phyloP scores from a whole-genome alignment of 2,888 invertebrate species.

The Mongoloraphidia duomilia region DNA sequence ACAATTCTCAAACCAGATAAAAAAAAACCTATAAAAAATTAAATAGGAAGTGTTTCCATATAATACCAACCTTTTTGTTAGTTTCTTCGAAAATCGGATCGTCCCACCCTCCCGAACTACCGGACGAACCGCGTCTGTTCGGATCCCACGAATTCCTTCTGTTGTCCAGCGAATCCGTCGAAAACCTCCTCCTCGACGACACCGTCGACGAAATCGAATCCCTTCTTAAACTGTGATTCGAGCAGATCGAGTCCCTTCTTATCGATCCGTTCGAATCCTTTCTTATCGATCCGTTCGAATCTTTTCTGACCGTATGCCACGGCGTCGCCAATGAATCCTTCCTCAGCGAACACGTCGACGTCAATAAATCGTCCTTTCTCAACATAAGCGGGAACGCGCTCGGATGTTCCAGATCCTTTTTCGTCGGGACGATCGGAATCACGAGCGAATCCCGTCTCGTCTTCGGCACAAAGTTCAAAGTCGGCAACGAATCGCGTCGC shows the following conservation, averaged over 20 bases:
- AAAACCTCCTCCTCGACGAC: constrained; percentile 34
- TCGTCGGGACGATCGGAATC: constrained; percentile 38
- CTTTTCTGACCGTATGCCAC: not conserved
- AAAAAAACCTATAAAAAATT: too few relatives aligned
- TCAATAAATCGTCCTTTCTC: constrained; percentile 35
- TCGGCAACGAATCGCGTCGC: constrained; percentile 32
- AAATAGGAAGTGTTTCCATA: not conserved
- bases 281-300: not conserved
- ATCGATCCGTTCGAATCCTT: constrained; percentile 20
- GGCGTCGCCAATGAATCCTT: constrained; percentile 16
- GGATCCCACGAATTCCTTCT: constrained; percentile 57
- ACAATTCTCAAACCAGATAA: too few relatives aligned
- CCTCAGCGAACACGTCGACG: constrained; percentile 22
- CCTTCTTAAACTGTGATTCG: constrained; percentile 20
- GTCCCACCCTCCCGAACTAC: constrained; percentile 41
- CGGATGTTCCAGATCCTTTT: constrained; percentile 49
- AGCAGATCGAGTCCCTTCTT: constrained; percentile 22
- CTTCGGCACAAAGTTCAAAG: constrained; percentile 23
- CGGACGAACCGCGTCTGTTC: constrained; percentile 46
- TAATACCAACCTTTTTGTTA: not conserved
- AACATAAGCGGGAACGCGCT: constrained; percentile 55
- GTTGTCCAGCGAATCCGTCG: constrained; percentile 55
- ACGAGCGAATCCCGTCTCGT: constrained; percentile 49
- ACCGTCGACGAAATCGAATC: constrained; percentile 38
- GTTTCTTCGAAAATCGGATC: constrained; percentile 45